Conservation (phyloP, 2,113 vertebrate genomes). For the Embiotoca jacksoni region DNA sequence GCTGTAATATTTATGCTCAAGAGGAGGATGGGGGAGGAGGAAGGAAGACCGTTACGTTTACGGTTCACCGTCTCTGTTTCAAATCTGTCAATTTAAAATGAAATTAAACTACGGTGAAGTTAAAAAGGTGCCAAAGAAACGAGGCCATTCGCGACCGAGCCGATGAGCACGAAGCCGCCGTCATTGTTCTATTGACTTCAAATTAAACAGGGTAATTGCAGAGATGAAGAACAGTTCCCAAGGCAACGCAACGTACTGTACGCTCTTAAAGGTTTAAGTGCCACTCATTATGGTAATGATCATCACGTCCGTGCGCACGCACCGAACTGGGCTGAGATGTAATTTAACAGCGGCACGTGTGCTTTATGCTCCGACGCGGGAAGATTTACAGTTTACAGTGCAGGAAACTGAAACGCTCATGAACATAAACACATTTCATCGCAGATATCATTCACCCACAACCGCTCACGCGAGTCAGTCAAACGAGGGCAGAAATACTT, state of each 20-base stretch:
- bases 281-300: background rate
- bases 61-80: too few species aligned
- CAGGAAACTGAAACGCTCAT: background rate
- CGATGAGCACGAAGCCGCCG: background rate
- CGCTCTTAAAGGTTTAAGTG: background rate
- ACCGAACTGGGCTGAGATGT: too few species aligned
- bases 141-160: background rate
- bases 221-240: background rate
- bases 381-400: background rate
- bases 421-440: background rate
- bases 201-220: background rate
- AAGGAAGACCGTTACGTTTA: too few species aligned
- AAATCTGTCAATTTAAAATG: too few species aligned
- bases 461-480: background rate
- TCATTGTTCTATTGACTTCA: background rate
- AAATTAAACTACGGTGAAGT: background rate
- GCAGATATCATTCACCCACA: background rate
- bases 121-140: background rate
- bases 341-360: background rate
- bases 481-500: background rate
- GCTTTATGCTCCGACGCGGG: background rate
- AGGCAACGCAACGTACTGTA: background rate
- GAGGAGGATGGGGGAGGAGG: too few species aligned
- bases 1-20: too few species aligned
- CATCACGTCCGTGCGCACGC: background rate